Percentiles rank a stretch among this genome's conserved stretches.
Conservation (phyloP, 1,140 invertebrate species). For the Magallana gigas region DNA sequence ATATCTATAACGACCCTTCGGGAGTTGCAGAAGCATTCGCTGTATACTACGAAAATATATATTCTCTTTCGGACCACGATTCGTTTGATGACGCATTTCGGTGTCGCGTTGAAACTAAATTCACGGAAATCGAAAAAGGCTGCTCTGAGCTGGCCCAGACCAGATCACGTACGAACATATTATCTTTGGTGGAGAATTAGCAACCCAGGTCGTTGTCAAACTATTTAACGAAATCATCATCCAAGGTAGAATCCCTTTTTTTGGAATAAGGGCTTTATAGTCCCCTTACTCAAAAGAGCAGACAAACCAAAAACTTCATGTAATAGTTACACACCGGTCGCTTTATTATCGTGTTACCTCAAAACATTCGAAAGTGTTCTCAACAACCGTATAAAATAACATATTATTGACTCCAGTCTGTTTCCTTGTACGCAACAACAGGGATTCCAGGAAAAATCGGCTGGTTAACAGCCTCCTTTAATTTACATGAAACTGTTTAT, state of each 20-base stretch:
- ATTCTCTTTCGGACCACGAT: background rate
- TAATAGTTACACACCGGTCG: conserved; percentile 36
- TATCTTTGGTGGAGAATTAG: background rate
- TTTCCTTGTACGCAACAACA: no score
- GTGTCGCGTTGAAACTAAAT: background rate
- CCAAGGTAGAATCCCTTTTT: background rate
- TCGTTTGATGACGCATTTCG: background rate
- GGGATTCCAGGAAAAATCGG: no score
- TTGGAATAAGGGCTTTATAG: conserved; percentile 36
- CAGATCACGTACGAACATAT: conserved; percentile 26
- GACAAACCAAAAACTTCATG: conserved; percentile 7
- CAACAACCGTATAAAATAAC: no score
- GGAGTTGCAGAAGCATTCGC: conserved; percentile 9
- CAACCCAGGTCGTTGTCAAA: background rate
- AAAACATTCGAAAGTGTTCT: no score
- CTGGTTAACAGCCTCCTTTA: no score
- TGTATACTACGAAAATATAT: background rate
- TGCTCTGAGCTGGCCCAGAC: background rate
- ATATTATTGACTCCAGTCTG: no score
- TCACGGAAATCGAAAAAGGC: background rate
- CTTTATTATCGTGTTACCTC: no score
- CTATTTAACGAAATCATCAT: background rate
- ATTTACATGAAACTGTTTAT: no score
- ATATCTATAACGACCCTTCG: background rate
- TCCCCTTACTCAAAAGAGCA: conserved; percentile 27